phyloP scores from a whole-genome alignment of 2,888 invertebrate species.

The Xestobium rufovillosum region DNA sequence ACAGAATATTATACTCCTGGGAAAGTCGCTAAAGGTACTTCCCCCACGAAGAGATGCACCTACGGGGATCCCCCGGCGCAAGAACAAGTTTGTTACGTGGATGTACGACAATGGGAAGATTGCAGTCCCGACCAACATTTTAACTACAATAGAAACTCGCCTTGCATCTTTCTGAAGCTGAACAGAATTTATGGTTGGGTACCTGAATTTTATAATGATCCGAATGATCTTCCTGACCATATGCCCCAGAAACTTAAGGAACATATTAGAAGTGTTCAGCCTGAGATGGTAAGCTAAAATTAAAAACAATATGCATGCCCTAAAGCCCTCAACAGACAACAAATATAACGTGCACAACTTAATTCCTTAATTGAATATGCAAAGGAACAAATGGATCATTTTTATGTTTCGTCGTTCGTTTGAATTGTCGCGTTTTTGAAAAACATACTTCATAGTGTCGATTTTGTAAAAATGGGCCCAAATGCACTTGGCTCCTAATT shows the following conservation, averaged over 20 bases:
- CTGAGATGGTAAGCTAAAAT: slow-evolving; percentile 5
- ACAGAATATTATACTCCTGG: slow-evolving; percentile 30
- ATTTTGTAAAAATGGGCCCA: too few species aligned
- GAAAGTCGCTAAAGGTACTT: slow-evolving; percentile 30
- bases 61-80: slow-evolving; percentile 26
- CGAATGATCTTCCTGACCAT: slow-evolving; percentile 54
- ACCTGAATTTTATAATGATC: slow-evolving; percentile 69
- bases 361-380: too few species aligned
- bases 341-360: too few species aligned
- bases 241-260: slow-evolving; percentile 66
- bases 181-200: slow-evolving; percentile 89
- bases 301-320: too few species aligned
- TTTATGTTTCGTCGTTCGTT: too few species aligned
- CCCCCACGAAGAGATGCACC: slow-evolving; percentile 26
- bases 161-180: slow-evolving; percentile 87
- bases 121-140: slow-evolving; percentile 77
- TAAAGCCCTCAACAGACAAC: too few species aligned
- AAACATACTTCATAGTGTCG: too few species aligned
- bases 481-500: too few species aligned
- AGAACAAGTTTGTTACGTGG: slow-evolving; percentile 77
- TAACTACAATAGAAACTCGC: slow-evolving; percentile 81
- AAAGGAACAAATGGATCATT: too few species aligned
- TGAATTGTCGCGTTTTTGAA: too few species aligned
- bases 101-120: slow-evolving; percentile 66
- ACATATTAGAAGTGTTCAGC: slow-evolving; percentile 45